Conservation (phyloP, 2,797 vertebrate species). For the Paramormyrops hopkinsi region DNA sequence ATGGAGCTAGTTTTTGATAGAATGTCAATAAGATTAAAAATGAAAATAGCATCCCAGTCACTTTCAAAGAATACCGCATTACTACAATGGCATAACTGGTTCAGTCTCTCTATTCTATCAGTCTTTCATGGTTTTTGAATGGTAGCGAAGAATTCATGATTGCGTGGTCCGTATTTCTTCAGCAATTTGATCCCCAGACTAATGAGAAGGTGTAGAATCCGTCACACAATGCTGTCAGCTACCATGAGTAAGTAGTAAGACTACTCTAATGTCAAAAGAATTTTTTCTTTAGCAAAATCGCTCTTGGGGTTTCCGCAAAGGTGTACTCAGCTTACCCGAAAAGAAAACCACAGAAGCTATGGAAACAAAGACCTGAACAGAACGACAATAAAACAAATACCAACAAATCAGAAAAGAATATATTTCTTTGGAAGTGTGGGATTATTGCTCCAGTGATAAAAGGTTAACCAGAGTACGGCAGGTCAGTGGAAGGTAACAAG, state of each 20-base stretch:
- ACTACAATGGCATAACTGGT: not conserved
- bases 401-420: not conserved
- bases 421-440: slow-evolving; percentile 45
- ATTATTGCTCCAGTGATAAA: slow-evolving; percentile 40
- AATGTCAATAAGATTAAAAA: not conserved
- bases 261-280: not conserved
- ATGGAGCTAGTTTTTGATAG: not conserved
- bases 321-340: slow-evolving; percentile 10
- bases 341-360: slow-evolving; percentile 1
- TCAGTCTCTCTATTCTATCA: not conserved
- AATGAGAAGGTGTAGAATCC: slow-evolving; percentile 1
- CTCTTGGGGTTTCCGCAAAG: not conserved
- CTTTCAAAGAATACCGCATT: not conserved
- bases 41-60: not conserved
- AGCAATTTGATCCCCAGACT: not conserved
- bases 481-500: not conserved
- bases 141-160: not conserved
- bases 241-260: slow-evolving; percentile 5
- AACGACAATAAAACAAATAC: slow-evolving; percentile 13
- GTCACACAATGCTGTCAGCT: slow-evolving; percentile 8
- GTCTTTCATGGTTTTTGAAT: not conserved
- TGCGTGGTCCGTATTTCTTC: not conserved
- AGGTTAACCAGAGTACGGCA: slow-evolving; percentile 22
- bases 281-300: slow-evolving; percentile 15
- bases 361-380: slow-evolving; percentile 10